phyloP scores from a whole-genome alignment of 2,888 invertebrate species.

The Trypoxylon attenuatum region DNA sequence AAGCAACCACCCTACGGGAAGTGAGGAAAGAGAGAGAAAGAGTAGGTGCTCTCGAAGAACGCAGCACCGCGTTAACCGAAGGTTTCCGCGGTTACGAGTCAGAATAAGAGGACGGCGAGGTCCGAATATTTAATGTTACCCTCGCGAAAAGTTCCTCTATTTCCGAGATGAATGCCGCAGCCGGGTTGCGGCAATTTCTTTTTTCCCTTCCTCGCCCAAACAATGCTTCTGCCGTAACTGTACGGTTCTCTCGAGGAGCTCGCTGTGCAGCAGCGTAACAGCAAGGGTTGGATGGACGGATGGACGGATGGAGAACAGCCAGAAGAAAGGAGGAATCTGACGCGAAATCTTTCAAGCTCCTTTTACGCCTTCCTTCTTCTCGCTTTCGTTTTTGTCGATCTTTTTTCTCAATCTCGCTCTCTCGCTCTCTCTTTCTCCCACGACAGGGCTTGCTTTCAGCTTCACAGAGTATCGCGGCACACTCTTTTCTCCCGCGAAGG shows the following conservation, averaged over 20 bases:
- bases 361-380: conserved; percentile 32
- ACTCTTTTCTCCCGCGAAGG: conserved; percentile 1
- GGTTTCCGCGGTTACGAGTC: background rate
- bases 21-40: background rate
- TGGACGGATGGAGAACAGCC: conserved; percentile 13
- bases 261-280: too few species aligned
- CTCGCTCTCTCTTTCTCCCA: conserved; percentile 8
- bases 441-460: too few species aligned
- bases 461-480: conserved; percentile 24
- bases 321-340: conserved; percentile 38
- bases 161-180: conserved; percentile 15
- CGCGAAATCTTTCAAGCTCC: conserved; percentile 51
- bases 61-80: background rate
- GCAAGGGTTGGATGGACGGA: background rate
- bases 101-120: background rate
- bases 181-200: conserved; percentile 2
- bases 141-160: background rate
- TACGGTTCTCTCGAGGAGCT: too few species aligned
- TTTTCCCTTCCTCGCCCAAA: conserved; percentile 10
- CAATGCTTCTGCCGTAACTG: too few species aligned
- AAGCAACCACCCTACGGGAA: background rate
- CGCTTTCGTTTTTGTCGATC: conserved; percentile 15
- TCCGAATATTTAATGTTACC: conserved; percentile 7
- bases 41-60: too few species aligned
- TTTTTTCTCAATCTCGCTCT: conserved; percentile 2